These are phyloP conservation scores for Stegodyphus mimosarum DNA, from an alignment of 1,140 invertebrate species.

Conservation along the genomic window DNA sequence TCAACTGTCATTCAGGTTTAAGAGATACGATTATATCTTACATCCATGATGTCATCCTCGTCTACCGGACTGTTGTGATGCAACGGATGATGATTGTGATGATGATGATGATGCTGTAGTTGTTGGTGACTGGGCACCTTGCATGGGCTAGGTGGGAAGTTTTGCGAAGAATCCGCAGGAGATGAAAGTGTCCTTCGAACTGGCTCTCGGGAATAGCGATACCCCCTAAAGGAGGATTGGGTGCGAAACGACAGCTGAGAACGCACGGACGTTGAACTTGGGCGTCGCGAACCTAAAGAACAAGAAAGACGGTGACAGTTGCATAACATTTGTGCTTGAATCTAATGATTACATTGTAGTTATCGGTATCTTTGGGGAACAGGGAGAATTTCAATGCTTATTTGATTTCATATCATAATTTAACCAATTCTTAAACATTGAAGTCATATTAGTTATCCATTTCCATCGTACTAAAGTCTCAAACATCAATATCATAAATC, in stretches of 20 bases:
- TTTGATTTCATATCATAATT: too few species aligned
- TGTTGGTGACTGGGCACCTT: slow-evolving; percentile 42
- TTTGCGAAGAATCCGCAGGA: slow-evolving; percentile 28
- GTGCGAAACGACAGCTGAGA: slow-evolving; percentile 52
- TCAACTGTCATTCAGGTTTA: too few species aligned
- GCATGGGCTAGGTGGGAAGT: slow-evolving; percentile 30
- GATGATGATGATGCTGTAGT: slow-evolving; percentile 26
- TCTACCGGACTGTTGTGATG: slow-evolving; percentile 55
- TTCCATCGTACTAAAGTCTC: too few species aligned
- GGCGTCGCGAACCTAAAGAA: slow-evolving; percentile 55
- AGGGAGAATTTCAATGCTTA: too few species aligned
- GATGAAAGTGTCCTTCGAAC: slow-evolving; percentile 45
- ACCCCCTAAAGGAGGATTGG: slow-evolving; percentile 51
- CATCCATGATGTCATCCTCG: slow-evolving; percentile 41
- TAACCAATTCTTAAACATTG: too few species aligned
- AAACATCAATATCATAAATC: too few species aligned
- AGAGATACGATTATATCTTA: neutral
- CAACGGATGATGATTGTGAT: slow-evolving; percentile 22
- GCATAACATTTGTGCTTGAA: too few species aligned
- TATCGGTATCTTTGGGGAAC: too few species aligned
- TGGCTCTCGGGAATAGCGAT: slow-evolving; percentile 34
- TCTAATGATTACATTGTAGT: too few species aligned
- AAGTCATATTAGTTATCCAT: too few species aligned
- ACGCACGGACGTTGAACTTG: slow-evolving; percentile 56
- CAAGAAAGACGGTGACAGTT: neutral